Percentiles rank a stretch among this genome's conserved stretches.
phyloP scores from a whole-genome alignment of 2,888 invertebrate genomes.

The Oscheius onirici region DNA sequence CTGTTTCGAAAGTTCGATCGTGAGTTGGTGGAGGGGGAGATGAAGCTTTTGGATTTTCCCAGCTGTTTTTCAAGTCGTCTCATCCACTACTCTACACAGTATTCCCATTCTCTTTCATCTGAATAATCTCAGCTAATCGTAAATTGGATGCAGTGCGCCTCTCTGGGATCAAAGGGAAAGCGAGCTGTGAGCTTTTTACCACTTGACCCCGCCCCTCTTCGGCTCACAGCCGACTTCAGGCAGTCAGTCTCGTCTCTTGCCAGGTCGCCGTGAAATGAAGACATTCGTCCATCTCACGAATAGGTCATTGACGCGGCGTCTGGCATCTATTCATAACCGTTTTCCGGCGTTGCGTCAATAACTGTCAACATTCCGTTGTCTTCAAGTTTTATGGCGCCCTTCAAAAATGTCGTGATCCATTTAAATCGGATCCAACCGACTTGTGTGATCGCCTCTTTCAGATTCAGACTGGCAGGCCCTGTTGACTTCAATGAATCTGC shows the following conservation, averaged over 20 bases:
- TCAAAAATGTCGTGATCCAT: neutral
- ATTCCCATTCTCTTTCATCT: slow-evolving; percentile 10
- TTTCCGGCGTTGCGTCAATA: neutral
- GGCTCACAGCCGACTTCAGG: neutral
- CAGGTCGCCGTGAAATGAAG: neutral
- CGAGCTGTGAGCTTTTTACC: slow-evolving; percentile 2
- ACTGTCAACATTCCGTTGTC: neutral
- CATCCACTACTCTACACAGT: no score
- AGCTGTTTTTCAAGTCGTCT: no score
- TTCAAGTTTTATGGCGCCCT: neutral
- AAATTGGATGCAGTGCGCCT: slow-evolving; percentile 20
- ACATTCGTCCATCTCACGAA: neutral
- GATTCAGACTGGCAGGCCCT: neutral
- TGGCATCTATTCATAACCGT: no score
- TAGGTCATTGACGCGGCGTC: no score
- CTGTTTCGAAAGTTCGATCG: no score
- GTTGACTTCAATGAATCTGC: neutral
- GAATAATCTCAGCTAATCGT: slow-evolving; percentile 18
- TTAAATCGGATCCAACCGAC: neutral
- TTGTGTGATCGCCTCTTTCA: neutral
- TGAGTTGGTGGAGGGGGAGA: no score
- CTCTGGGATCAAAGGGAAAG: slow-evolving; percentile 22
- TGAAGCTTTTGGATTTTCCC: no score
- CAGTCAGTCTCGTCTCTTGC: slow-evolving; percentile 13
- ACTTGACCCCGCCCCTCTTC: slow-evolving; percentile 17